A percentile compares a stretch with the other conserved stretches of the same genome.
Evolutionary conservation across 2,888 invertebrate genomes (phyloP).

Genomic region (Aspidiotus destructor): DNA sequence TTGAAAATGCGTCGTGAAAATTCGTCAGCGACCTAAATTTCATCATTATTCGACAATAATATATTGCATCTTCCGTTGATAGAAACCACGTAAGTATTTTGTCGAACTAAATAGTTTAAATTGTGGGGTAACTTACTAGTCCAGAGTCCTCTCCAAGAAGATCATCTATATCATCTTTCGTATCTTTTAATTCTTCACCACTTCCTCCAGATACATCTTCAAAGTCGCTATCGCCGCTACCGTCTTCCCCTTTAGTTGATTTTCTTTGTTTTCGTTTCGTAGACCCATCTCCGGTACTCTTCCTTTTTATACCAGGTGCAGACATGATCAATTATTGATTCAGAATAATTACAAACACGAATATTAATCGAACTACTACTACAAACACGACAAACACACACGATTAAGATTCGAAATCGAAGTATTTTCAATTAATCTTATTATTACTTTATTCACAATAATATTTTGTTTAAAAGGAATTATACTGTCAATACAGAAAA

Average conservation of each 20-base stretch:
- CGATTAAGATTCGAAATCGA: too few species aligned
- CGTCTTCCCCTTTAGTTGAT: conserved; percentile 23
- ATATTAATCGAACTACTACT: neutral
- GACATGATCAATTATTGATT: conserved; percentile 14
- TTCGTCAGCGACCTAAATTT: too few species aligned
- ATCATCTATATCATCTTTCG: conserved; percentile 23
- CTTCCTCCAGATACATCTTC: conserved; percentile 17
- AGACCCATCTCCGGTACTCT: conserved; percentile 18
- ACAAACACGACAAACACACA: neutral
- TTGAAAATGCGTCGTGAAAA: neutral
- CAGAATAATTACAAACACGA: neutral
- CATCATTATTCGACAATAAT: neutral
- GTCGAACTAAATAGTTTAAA: too few species aligned
- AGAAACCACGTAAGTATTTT: too few species aligned
- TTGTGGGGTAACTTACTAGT: conserved; percentile 1
- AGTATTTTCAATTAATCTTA: too few species aligned
- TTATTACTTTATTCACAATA: too few species aligned
- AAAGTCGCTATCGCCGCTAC: conserved; percentile 25
- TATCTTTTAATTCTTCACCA: conserved; percentile 13
- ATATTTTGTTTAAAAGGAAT: too few species aligned
- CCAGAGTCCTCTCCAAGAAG: conserved; percentile 22
- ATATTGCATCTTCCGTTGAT: too few species aligned
- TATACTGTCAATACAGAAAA: too few species aligned
- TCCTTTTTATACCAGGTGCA: conserved; percentile 19
- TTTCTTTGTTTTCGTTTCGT: conserved; percentile 12